These are phyloP conservation scores for Drosophila testacea DNA, from an alignment of 2,888 invertebrate species.

Conservation along the genomic window DNA sequence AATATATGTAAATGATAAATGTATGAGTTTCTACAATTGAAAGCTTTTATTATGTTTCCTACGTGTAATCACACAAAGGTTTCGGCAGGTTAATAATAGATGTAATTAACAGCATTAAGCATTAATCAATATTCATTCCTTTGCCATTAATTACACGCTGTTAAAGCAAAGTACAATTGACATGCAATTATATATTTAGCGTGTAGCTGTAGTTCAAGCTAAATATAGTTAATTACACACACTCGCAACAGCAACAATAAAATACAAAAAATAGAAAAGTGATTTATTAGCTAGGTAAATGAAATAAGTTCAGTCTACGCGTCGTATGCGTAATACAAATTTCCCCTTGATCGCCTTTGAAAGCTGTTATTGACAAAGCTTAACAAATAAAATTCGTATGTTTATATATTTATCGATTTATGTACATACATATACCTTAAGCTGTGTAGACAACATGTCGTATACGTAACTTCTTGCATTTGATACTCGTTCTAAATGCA, in stretches of 20 bases:
- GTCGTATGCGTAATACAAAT: constrained; percentile 18
- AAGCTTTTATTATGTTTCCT: neutral
- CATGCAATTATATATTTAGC: constrained; percentile 7
- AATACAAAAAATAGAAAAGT: constrained; percentile 13
- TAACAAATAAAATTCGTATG: neutral
- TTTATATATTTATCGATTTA: neutral
- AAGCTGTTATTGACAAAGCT: neutral
- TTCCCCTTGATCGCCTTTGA: neutral
- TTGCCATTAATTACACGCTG: constrained; percentile 16
- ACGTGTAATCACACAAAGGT: constrained; percentile 7
- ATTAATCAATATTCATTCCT: constrained; percentile 22
- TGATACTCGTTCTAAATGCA: neutral
- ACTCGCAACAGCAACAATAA: neutral
- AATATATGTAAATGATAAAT: neutral
- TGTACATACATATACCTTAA: neutral
- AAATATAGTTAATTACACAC: constrained; percentile 8
- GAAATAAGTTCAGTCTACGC: neutral
- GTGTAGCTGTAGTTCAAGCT: neutral
- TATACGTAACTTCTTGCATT: constrained; percentile 34
- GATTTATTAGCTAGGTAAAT: constrained; percentile 4
- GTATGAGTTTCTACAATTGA: neutral
- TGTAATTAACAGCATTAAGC: constrained; percentile 4
- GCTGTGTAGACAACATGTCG: constrained; percentile 21
- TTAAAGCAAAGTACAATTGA: constrained; percentile 3
- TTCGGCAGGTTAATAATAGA: neutral